Evolutionary conservation across 2,797 vertebrate species (phyloP), one percentile per base, ranked within the genome.

Genomic region (Sandelia bainsii): DNA sequence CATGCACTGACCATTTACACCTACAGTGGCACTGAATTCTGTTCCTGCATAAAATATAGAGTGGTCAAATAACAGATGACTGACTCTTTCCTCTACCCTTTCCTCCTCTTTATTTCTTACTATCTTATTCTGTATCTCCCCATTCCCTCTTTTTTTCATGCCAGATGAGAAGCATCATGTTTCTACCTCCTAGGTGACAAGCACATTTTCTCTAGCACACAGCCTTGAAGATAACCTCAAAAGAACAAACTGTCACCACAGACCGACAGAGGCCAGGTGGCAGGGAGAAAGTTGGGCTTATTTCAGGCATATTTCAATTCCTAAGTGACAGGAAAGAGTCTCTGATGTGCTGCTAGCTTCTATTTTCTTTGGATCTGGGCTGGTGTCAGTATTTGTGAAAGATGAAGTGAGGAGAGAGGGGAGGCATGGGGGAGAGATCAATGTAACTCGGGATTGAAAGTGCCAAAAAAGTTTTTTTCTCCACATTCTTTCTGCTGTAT

Each of bases 221-320:
- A 71, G 79, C 66, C 79, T 92, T 93, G 87, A 91, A 92, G 83
- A 88, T 83, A 89, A 90, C 71, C 77, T 80, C 79, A 86, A 90
- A 93, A 73, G 85, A 88, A 69, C 74, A 87, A 88, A 83, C 79
- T 79, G 84, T 82, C 86, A 83, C 72, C 32, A 32, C 39, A 66
- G 70, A 87, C 44, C 23, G 66, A 80, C 70, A 62, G 50, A 73
- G 78, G 79, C 77, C 83, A 89, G 86, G 79, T 85, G 80, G 86
- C 66, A 67, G 69, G 16, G 54, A 80, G 84, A 80, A 84, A 80
- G 84, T 49, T 59, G 73, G 73, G 74, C 76, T 83, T 75, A 86
- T 89, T 89, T 85, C 79, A 84, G 81, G 73, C 69, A 50, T 83
- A 78, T 85, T 76, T 84, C 69, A 77, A 79, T 89, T 79, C 84